Evolutionary conservation across 2,797 vertebrate genomes (phyloP).

Genomic region (Cynopterus sphinx): DNA sequence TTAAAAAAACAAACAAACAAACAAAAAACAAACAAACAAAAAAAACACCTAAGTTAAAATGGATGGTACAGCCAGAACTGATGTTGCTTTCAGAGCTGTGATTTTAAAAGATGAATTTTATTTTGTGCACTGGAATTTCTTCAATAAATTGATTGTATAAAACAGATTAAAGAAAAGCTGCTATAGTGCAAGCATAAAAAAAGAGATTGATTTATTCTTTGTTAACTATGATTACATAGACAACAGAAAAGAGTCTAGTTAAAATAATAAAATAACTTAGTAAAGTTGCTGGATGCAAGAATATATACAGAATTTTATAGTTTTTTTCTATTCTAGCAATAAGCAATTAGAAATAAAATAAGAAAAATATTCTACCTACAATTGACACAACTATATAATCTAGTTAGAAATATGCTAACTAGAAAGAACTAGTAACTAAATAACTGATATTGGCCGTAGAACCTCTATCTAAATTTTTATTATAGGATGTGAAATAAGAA

Average conservation of each 20-base stretch:
- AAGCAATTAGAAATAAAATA: slow-evolving; percentile 2
- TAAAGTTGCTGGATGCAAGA: not conserved
- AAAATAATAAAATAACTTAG: not conserved
- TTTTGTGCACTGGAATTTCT: not conserved
- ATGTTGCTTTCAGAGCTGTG: not conserved
- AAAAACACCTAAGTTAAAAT: not conserved
- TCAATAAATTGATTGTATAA: not conserved
- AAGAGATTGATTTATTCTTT: not conserved
- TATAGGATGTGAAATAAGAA: not conserved
- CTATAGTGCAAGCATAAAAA: not conserved
- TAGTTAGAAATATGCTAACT: not conserved
- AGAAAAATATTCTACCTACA: not conserved
- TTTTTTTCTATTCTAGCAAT: not conserved
- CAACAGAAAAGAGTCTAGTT: not conserved
- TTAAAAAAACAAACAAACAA: too few relatives aligned
- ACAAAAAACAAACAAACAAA: not conserved
- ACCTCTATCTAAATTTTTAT: not conserved
- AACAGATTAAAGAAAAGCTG: not conserved
- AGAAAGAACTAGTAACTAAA: not conserved
- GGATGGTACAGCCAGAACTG: not conserved
- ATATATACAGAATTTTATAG: not conserved
- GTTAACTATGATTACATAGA: not conserved
- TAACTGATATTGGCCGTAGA: not conserved
- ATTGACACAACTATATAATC: not conserved
- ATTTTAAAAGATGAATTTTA: not conserved